phyloP scores from a whole-genome alignment of 2,113 vertebrate genomes.

The Nerophis ophidion region DNA sequence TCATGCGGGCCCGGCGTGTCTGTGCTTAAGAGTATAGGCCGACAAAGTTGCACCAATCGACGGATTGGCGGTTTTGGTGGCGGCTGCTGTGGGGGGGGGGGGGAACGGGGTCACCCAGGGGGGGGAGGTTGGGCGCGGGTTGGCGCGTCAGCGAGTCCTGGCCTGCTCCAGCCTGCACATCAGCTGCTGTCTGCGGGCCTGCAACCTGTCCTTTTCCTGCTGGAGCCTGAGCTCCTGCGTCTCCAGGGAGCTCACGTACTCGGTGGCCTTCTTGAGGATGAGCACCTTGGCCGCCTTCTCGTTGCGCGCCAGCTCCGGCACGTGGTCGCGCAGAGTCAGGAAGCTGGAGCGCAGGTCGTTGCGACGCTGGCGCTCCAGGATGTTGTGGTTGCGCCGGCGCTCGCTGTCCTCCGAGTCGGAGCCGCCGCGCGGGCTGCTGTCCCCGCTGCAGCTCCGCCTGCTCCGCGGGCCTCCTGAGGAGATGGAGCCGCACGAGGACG shows the following conservation, averaged over 20 bases:
- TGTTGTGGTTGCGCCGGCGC: slow-evolving; percentile 95
- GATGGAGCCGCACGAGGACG: slow-evolving; percentile 43
- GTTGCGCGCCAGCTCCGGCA: slow-evolving; percentile 92
- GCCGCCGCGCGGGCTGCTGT: slow-evolving; percentile 73
- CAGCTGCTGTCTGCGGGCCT: slow-evolving; percentile 83
- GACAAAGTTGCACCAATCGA: slow-evolving; percentile 15
- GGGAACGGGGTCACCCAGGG: slow-evolving; percentile 27
- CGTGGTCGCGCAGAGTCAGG: slow-evolving; percentile 90
- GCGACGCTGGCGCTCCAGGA: slow-evolving; percentile 92
- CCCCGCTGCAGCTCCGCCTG: slow-evolving; percentile 79
- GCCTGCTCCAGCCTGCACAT: slow-evolving; percentile 85
- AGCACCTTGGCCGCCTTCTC: slow-evolving; percentile 98
- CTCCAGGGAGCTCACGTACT: slow-evolving; percentile 88
- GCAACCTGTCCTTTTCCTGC: slow-evolving; percentile 87
- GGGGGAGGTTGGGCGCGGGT: slow-evolving; percentile 37
- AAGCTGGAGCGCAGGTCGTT: slow-evolving; percentile 98
- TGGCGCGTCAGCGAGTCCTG: slow-evolving; percentile 85
- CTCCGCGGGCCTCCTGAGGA: slow-evolving; percentile 55
- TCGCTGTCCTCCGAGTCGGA: slow-evolving; percentile 97
- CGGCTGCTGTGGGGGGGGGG: background rate
- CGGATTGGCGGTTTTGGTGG: slow-evolving; percentile 7
- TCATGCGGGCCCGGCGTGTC: slow-evolving; percentile 31
- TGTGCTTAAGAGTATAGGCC: slow-evolving; percentile 36
- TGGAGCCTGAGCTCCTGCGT: slow-evolving; percentile 82
- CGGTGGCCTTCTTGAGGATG: slow-evolving; percentile 96